Conservation (phyloP, 1,140 invertebrate species). For the Lepidurus couesii region DNA sequence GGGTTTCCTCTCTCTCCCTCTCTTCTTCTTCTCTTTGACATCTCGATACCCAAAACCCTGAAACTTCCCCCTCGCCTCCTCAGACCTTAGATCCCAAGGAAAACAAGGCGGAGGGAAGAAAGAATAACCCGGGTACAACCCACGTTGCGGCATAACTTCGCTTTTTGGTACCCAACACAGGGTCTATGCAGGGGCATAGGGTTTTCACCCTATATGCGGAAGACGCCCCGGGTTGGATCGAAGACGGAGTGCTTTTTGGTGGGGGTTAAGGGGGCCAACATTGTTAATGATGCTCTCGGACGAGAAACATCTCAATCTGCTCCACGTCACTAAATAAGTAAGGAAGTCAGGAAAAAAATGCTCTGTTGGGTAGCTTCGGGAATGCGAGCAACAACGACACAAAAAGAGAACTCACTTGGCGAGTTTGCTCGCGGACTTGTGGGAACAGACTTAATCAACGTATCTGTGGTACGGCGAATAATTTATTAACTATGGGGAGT, state of each 20-base stretch:
- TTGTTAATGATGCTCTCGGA: conserved; percentile 14
- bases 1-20: conserved; percentile 27
- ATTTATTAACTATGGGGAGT: not conserved
- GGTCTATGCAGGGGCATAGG: not conserved
- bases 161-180: not conserved
- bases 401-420: conserved; percentile 24
- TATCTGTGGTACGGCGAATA: not conserved
- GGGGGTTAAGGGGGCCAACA: conserved; percentile 5
- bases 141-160: not conserved
- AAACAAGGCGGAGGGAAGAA: not conserved
- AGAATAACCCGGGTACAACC: not conserved
- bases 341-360: not conserved
- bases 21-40: not conserved
- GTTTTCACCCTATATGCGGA: not conserved
- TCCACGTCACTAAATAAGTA: not conserved
- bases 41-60: conserved; percentile 2
- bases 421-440: not conserved
- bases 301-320: conserved; percentile 26
- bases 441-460: conserved; percentile 26
- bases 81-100: not conserved
- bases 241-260: conserved; percentile 22
- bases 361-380: not conserved
- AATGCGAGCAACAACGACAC: conserved; percentile 1
- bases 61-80: not conserved
- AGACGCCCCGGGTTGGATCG: conserved; percentile 11